These are phyloP conservation scores for Mus musculus DNA, from an alignment of 2,113 vertebrate species.

Conservation along the genomic window DNA sequence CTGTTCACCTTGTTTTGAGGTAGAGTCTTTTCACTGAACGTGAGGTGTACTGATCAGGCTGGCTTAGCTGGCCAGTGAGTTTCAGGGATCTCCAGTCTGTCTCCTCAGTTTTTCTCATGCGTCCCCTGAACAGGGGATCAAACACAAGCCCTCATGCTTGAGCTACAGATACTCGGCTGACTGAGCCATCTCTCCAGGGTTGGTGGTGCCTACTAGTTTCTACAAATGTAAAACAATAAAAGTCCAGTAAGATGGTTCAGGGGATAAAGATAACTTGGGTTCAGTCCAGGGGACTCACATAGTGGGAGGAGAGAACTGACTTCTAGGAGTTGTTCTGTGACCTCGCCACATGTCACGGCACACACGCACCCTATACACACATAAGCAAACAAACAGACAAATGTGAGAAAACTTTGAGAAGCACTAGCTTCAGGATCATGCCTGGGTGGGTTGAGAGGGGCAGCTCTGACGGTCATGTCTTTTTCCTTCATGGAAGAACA, in stretches of 20 bases:
- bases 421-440: not conserved
- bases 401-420: not conserved
- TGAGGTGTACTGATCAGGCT: too few species aligned
- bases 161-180: not conserved
- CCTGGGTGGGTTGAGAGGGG: not conserved
- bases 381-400: not conserved
- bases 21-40: not conserved
- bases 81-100: not conserved
- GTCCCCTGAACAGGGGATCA: not conserved
- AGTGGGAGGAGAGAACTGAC: not conserved
- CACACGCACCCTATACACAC: too few species aligned
- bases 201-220: not conserved
- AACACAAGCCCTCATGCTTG: not conserved
- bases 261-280: not conserved
- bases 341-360: not conserved
- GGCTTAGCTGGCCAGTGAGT: not conserved
- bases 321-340: not conserved
- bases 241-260: not conserved
- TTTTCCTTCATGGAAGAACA: not conserved
- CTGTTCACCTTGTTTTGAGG: not conserved
- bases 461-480: too few species aligned
- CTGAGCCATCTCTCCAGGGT: not conserved
- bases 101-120: not conserved
- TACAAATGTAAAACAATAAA: not conserved
- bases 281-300: not conserved